Percentiles rank a stretch among this genome's conserved stretches.
Evolutionary conservation across 2,113 vertebrate genomes (phyloP).

Genomic region (Ptyas mucosa): DNA sequence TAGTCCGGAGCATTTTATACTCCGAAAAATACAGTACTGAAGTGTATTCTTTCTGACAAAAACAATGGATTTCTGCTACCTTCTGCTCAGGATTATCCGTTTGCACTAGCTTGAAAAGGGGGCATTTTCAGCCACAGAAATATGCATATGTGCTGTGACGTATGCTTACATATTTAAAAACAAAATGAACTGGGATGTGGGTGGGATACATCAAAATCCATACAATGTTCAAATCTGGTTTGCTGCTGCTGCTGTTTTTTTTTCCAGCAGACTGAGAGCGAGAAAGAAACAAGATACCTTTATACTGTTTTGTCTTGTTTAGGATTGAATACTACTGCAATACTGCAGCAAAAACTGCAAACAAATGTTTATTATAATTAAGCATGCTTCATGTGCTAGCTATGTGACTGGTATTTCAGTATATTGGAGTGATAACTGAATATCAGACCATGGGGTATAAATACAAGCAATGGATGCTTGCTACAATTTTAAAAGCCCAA

Average conservation of each 20-base stretch:
- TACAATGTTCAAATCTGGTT: neutral
- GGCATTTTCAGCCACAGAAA: neutral
- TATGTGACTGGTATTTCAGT: neutral
- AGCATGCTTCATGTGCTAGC: neutral
- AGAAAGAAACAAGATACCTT: neutral
- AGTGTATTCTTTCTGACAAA: conserved; percentile 3
- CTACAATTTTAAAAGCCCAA: neutral
- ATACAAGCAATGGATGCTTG: neutral
- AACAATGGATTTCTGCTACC: conserved; percentile 15
- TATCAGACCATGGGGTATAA: neutral
- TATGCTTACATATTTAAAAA: neutral
- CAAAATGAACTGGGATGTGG: neutral
- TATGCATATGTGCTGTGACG: neutral
- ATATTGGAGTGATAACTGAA: neutral
- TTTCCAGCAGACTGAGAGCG: neutral
- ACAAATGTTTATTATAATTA: neutral
- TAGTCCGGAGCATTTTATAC: too few relatives aligned
- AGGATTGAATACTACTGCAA: neutral
- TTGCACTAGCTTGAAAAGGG: conserved; percentile 1
- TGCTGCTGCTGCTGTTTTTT: neutral
- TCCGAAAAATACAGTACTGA: neutral
- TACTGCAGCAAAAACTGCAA: neutral
- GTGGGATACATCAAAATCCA: neutral
- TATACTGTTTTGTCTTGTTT: neutral
- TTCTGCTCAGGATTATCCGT: conserved; percentile 20